phyloP scores from a whole-genome alignment of 2,888 invertebrate species.

The Thalpophila matura region DNA sequence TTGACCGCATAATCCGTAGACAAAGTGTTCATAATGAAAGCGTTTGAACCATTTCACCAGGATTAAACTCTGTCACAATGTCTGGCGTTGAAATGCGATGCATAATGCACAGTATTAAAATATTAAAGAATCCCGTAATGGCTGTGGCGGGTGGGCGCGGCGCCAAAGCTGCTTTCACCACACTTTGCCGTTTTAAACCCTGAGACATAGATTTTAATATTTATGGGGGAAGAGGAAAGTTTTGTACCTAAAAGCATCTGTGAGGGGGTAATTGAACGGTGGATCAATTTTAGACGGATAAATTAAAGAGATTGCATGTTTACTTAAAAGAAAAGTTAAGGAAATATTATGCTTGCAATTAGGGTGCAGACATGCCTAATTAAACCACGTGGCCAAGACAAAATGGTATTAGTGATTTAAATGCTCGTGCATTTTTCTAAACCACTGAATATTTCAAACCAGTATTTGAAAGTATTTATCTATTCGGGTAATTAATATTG shows the following conservation, averaged over 20 bases:
- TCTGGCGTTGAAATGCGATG: conserved; percentile 77
- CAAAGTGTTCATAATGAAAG: conserved; percentile 60
- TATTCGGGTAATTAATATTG: no score
- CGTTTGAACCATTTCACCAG: conserved; percentile 66
- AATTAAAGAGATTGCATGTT: neutral
- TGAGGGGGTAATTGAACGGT: conserved; percentile 4
- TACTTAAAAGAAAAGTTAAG: neutral
- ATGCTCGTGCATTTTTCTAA: no score
- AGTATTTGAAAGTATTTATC: no score
- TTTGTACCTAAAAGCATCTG: conserved; percentile 45
- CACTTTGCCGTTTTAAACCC: conserved; percentile 73
- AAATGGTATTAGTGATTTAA: no score
- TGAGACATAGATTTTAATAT: conserved; percentile 64
- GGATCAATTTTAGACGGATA: neutral
- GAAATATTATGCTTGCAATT: no score
- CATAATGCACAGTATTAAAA: conserved; percentile 84
- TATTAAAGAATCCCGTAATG: conserved; percentile 82
- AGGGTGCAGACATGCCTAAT: no score
- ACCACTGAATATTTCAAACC: no score
- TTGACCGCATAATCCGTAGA: conserved; percentile 55
- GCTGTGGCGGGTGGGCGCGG: conserved; percentile 71
- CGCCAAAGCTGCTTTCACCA: conserved; percentile 75
- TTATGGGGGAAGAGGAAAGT: conserved; percentile 22
- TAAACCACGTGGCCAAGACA: no score
- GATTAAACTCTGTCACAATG: conserved; percentile 76